phyloP scores from a whole-genome alignment of 1,140 invertebrate genomes.

The Camponotus pennsylvanicus region DNA sequence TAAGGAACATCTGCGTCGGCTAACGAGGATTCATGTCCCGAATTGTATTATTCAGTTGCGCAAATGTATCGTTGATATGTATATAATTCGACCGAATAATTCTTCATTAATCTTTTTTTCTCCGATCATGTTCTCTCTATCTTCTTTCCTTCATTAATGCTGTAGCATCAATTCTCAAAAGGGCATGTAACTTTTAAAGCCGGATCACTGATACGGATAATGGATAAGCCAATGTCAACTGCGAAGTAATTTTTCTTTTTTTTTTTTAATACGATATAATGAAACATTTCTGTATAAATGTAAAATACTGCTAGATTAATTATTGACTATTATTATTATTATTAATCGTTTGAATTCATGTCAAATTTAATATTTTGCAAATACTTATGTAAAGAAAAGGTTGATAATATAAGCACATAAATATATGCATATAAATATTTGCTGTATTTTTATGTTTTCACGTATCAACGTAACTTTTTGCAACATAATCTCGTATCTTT shows the following conservation, averaged over 20 bases:
- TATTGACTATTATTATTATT: neutral
- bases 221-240: conserved; percentile 10
- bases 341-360: neutral
- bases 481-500: too few species aligned
- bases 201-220: neutral
- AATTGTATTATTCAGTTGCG: conserved; percentile 38
- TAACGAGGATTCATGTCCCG: conserved; percentile 72
- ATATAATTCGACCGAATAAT: conserved; percentile 28
- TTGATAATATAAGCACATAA: too few species aligned
- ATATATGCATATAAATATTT: too few species aligned
- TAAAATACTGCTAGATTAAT: too few species aligned
- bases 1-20: conserved; percentile 61
- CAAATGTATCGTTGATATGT: conserved; percentile 12
- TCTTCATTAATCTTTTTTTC: conserved; percentile 23
- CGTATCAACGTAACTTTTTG: too few species aligned
- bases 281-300: neutral
- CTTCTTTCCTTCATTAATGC: conserved; percentile 10
- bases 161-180: conserved; percentile 12
- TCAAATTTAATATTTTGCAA: neutral
- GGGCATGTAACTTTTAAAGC: neutral
- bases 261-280: neutral
- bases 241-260: neutral
- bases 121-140: neutral
- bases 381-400: neutral
- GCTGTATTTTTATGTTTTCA: too few species aligned